These are phyloP conservation scores for Apocheima hispidaria DNA, from an alignment of 2,888 invertebrate genomes.

Conservation along the genomic window DNA sequence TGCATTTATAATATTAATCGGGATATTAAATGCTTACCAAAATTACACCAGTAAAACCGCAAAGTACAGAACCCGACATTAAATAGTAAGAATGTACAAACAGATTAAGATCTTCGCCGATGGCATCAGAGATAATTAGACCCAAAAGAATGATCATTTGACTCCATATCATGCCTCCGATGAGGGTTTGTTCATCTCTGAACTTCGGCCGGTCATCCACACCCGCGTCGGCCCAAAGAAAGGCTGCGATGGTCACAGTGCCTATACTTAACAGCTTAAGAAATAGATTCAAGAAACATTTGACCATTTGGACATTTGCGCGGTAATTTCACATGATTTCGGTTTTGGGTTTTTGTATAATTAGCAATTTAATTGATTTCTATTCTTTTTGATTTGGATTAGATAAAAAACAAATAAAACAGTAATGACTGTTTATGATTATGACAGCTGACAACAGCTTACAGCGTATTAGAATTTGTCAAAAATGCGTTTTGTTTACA, in stretches of 20 bases:
- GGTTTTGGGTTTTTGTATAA: background rate
- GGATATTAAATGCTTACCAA: conserved; percentile 50
- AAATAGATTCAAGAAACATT: conserved; percentile 34
- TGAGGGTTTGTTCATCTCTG: conserved; percentile 67
- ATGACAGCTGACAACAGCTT: too few relatives aligned
- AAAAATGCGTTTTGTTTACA: background rate
- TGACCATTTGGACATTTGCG: conserved; percentile 3
- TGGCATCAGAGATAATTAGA: conserved; percentile 60
- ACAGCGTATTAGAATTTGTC: too few relatives aligned
- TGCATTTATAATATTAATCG: background rate
- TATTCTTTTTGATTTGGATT: background rate
- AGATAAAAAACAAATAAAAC: too few relatives aligned
- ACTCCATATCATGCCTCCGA: conserved; percentile 75
- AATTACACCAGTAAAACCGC: conserved; percentile 54
- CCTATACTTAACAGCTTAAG: conserved; percentile 60
- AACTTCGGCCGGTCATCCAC: conserved; percentile 60
- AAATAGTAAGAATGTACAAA: conserved; percentile 65
- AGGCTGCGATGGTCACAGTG: conserved; percentile 58
- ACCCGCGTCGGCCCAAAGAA: conserved; percentile 65
- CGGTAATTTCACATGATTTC: conserved; percentile 9
- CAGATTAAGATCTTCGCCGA: conserved; percentile 53
- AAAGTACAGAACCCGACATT: conserved; percentile 54
- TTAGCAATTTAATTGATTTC: background rate
- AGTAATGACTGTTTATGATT: too few relatives aligned
- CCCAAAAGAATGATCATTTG: conserved; percentile 70